Evolutionary conservation across 2,113 vertebrate species (phyloP).

Genomic region (Daboia siamensis): DNA sequence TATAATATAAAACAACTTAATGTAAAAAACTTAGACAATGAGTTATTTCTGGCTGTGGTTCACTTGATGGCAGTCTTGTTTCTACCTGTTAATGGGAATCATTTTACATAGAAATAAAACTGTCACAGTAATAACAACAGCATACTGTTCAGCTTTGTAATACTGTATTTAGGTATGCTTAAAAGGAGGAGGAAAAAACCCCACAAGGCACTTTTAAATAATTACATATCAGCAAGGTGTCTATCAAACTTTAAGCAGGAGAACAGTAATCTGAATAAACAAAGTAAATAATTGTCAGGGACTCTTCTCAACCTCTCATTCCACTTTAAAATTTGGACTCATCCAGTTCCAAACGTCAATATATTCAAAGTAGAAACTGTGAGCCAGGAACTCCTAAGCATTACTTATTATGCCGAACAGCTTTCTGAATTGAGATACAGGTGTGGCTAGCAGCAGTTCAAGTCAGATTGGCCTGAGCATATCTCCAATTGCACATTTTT

Average conservation of each 20-base stretch:
- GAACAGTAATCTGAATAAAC: slow-evolving; percentile 1
- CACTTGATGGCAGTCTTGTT: background rate
- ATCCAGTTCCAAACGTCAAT: background rate
- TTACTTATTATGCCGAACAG: background rate
- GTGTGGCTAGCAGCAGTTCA: background rate
- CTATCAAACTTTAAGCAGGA: slow-evolving; percentile 11
- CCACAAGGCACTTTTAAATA: background rate
- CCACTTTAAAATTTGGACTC: background rate
- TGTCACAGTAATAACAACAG: background rate
- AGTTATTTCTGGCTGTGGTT: background rate
- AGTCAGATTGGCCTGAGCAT: background rate
- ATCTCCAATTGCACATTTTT: background rate
- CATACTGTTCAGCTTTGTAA: background rate
- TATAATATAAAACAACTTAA: background rate
- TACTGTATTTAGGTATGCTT: background rate
- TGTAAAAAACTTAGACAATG: background rate
- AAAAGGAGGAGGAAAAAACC: background rate
- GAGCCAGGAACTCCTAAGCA: background rate
- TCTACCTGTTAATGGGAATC: background rate
- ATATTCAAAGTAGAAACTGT: background rate
- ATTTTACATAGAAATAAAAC: background rate
- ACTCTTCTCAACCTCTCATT: background rate
- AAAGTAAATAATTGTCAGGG: background rate
- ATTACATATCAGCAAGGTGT: background rate
- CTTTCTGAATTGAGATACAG: background rate